Evolutionary conservation across 2,888 invertebrate genomes (phyloP).

Genomic region (Yponomeuta evonymella): DNA sequence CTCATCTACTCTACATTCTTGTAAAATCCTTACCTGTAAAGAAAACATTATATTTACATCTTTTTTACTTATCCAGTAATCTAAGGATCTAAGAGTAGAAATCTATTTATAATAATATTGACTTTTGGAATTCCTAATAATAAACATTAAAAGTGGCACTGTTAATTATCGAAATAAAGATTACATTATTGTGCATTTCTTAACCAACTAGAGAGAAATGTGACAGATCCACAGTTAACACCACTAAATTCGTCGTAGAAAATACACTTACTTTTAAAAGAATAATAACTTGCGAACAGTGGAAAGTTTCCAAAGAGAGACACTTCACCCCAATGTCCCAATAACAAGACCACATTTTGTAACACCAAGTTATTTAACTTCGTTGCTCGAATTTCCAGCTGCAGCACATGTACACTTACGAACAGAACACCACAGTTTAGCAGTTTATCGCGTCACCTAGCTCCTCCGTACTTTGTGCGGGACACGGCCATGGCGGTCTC

Average conservation of each 20-base stretch:
- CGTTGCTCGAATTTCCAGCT: background rate
- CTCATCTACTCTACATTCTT: background rate
- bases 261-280: slow-evolving; percentile 37
- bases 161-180: slow-evolving; percentile 39
- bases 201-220: slow-evolving; percentile 37
- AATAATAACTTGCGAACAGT: slow-evolving; percentile 26
- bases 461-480: slow-evolving; percentile 30
- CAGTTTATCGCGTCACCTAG: slow-evolving; percentile 27
- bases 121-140: slow-evolving; percentile 20
- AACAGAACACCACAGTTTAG: slow-evolving; percentile 10
- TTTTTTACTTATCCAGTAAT: background rate
- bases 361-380: background rate
- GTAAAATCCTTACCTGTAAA: background rate
- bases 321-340: slow-evolving; percentile 16
- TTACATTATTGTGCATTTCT: slow-evolving; percentile 62
- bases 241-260: slow-evolving; percentile 21
- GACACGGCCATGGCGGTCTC: slow-evolving; percentile 63
- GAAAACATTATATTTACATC: background rate
- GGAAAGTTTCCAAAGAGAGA: background rate
- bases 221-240: slow-evolving; percentile 28
- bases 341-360: slow-evolving; percentile 23
- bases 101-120: slow-evolving; percentile 1
- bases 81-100: background rate
- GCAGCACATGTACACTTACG: slow-evolving; percentile 9
- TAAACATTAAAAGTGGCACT: slow-evolving; percentile 64